A percentile compares a stretch with the other conserved stretches of the same genome.
These are phyloP conservation scores for Drosophila dives DNA, from an alignment of 2,888 invertebrate genomes.

Conservation along the genomic window DNA sequence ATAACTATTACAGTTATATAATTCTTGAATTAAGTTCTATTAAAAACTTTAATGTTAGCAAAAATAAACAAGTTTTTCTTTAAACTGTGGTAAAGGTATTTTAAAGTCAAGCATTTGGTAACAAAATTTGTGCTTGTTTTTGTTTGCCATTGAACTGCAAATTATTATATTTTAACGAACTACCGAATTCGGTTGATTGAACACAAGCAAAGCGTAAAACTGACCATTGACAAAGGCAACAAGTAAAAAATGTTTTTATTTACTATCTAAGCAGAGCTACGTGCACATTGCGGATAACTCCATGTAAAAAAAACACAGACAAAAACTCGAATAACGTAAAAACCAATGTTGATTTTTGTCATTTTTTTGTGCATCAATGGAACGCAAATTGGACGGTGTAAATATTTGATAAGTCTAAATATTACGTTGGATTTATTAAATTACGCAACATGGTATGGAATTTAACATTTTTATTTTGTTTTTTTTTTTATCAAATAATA, in stretches of 20 bases:
- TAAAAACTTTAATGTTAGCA: not conserved
- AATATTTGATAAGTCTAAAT: conserved; percentile 44
- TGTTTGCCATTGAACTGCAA: conserved; percentile 35
- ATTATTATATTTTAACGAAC: conserved; percentile 76
- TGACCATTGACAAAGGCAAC: conserved; percentile 40
- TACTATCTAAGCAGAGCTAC: conserved; percentile 17
- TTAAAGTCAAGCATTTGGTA: conserved; percentile 6
- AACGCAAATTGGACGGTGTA: conserved; percentile 14
- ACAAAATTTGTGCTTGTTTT: conserved; percentile 1
- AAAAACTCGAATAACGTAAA: conserved; percentile 26
- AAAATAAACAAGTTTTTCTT: not conserved
- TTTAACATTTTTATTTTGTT: not conserved
- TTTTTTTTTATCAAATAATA: not conserved
- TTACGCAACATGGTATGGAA: not conserved
- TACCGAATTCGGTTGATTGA: conserved; percentile 69
- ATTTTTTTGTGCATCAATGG: not conserved
- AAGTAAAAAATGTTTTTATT: conserved; percentile 52
- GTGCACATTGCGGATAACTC: conserved; percentile 24
- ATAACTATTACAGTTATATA: not conserved
- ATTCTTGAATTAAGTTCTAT: not conserved
- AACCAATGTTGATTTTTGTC: not conserved
- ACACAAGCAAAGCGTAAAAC: conserved; percentile 58
- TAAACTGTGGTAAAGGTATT: not conserved
- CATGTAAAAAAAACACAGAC: conserved; percentile 44
- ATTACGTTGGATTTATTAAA: not conserved